phyloP scores from a whole-genome alignment of 2,113 vertebrate species.

The Mesocricetus auratus region DNA sequence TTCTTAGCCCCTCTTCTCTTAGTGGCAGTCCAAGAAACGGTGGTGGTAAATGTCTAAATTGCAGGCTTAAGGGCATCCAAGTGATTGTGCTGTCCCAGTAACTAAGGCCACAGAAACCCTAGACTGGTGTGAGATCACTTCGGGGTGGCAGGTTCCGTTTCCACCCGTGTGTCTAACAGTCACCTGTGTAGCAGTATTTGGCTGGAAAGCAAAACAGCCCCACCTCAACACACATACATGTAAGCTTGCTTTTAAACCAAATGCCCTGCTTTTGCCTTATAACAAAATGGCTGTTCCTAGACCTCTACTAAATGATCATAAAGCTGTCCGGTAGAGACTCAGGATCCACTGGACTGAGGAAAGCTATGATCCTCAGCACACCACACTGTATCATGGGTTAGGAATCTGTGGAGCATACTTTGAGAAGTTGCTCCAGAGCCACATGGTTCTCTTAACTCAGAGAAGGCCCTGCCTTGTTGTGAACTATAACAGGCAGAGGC shows the following conservation, averaged over 20 bases:
- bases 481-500: neutral
- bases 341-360: neutral
- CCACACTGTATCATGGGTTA: too few species aligned
- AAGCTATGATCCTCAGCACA: neutral
- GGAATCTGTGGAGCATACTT: neutral
- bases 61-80: neutral
- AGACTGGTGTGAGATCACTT: neutral
- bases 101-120: neutral
- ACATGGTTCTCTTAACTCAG: neutral
- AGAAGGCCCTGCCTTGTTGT: neutral
- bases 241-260: slow-evolving; percentile 37
- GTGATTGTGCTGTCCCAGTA: neutral
- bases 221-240: neutral
- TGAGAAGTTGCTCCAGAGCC: neutral
- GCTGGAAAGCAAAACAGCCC: neutral
- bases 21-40: slow-evolving; percentile 6
- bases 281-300: neutral
- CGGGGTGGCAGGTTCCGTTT: neutral
- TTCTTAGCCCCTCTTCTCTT: neutral
- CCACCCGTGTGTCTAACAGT: neutral
- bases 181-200: neutral
- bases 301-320: neutral
- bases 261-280: neutral
- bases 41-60: neutral
- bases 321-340: neutral